These are phyloP conservation scores for Oreochromis niloticus DNA, from an alignment of 2,113 vertebrate genomes.

Conservation along the genomic window DNA sequence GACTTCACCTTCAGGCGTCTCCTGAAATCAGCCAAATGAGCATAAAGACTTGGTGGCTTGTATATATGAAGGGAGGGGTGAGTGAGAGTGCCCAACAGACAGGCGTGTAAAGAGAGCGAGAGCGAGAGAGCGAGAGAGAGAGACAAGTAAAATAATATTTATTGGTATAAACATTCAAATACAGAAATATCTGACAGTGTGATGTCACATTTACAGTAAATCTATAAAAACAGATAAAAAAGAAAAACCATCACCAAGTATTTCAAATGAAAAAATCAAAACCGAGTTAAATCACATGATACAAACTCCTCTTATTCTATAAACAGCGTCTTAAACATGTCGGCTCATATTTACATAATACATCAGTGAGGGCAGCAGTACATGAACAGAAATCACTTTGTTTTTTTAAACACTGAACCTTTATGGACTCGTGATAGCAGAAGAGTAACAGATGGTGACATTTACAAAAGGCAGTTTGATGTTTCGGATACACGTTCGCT, in stretches of 20 bases:
- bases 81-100: background rate
- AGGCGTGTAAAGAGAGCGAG: background rate
- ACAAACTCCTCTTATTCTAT: background rate
- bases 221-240: background rate
- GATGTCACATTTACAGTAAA: background rate
- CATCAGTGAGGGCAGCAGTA: slow-evolving; percentile 11
- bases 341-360: slow-evolving; percentile 12
- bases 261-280: background rate
- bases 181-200: slow-evolving; percentile 75
- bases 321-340: background rate
- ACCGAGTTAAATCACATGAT: background rate
- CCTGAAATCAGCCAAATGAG: background rate
- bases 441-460: background rate
- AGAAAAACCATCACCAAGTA: slow-evolving; percentile 13
- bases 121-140: background rate
- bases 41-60: background rate
- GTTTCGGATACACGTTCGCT: background rate
- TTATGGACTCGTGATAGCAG: background rate
- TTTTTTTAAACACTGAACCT: background rate
- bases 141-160: slow-evolving; percentile 71
- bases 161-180: slow-evolving; percentile 88
- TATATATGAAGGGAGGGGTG: background rate
- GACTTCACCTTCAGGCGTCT: background rate
- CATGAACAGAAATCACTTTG: background rate
- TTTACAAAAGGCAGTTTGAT: background rate